Conservation (phyloP, 2,888 invertebrate genomes). For the Aspidiotus rigidus region DNA sequence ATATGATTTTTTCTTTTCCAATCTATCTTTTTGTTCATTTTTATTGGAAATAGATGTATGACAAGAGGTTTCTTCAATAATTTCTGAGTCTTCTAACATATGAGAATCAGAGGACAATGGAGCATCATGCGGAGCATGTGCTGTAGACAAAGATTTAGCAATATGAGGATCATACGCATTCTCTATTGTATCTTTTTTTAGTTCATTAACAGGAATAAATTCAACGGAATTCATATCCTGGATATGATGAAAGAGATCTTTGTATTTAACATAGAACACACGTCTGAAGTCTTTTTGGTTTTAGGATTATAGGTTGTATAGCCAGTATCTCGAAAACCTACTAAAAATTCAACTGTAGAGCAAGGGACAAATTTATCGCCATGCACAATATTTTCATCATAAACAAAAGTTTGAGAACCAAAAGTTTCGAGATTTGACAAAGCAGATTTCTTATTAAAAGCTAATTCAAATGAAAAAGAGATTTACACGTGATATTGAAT, state of each 20-base stretch:
- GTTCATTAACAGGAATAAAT: background rate
- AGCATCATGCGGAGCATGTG: conserved; percentile 3
- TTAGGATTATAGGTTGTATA: background rate
- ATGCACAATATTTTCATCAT: background rate
- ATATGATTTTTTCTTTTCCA: too few species aligned
- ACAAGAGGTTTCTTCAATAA: too few species aligned
- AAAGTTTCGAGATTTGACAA: background rate
- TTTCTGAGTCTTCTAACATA: too few species aligned
- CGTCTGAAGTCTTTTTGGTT: conserved; percentile 1
- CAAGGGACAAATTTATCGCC: background rate
- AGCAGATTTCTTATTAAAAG: background rate
- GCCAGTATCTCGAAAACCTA: background rate
- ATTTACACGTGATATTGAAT: too few species aligned
- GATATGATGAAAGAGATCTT: background rate
- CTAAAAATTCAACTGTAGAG: background rate
- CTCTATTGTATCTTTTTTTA: background rate
- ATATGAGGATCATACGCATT: background rate
- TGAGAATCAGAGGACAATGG: background rate
- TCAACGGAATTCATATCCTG: background rate
- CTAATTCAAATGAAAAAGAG: too few species aligned
- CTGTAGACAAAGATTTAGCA: background rate
- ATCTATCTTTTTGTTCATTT: too few species aligned
- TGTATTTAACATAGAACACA: conserved; percentile 4
- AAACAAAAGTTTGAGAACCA: background rate
- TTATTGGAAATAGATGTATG: too few species aligned